These are phyloP conservation scores for Cherax destructor DNA, from an alignment of 1,140 invertebrate genomes.

Conservation along the genomic window DNA sequence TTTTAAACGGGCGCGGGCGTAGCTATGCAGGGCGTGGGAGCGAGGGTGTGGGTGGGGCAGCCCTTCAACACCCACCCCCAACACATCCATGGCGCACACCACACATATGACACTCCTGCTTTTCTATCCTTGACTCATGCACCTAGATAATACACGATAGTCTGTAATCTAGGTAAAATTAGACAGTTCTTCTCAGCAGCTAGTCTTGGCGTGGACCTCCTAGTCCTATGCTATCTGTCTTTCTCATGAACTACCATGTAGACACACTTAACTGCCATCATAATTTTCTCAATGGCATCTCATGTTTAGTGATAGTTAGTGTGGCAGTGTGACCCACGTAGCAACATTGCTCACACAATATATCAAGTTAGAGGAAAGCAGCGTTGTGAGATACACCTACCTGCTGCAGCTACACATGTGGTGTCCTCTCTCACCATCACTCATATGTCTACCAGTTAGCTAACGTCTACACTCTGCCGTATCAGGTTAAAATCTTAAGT, in stretches of 20 bases:
- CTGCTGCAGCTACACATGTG: background rate
- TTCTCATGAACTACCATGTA: too few species aligned
- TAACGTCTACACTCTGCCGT: background rate
- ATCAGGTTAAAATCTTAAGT: background rate
- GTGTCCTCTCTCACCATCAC: background rate
- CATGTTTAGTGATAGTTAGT: too few species aligned
- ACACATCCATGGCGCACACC: conserved; percentile 9
- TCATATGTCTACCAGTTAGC: background rate
- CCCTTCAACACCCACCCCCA: background rate
- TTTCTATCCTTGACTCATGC: too few species aligned
- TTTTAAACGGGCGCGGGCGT: background rate
- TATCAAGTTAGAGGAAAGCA: background rate
- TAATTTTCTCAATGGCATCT: too few species aligned
- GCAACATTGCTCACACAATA: too few species aligned
- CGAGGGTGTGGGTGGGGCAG: background rate
- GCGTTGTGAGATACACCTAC: background rate
- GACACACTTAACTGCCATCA: too few species aligned
- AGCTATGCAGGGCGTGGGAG: background rate
- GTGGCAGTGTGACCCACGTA: too few species aligned
- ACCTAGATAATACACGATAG: too few species aligned
- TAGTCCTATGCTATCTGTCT: too few species aligned
- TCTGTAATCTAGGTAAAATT: too few species aligned
- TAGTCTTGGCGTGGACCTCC: too few species aligned
- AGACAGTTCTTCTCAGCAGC: too few species aligned
- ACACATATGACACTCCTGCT: background rate